Base-by-base conservation (phyloP, 2,113 vertebrate genomes). In the Mola mola region DNA sequence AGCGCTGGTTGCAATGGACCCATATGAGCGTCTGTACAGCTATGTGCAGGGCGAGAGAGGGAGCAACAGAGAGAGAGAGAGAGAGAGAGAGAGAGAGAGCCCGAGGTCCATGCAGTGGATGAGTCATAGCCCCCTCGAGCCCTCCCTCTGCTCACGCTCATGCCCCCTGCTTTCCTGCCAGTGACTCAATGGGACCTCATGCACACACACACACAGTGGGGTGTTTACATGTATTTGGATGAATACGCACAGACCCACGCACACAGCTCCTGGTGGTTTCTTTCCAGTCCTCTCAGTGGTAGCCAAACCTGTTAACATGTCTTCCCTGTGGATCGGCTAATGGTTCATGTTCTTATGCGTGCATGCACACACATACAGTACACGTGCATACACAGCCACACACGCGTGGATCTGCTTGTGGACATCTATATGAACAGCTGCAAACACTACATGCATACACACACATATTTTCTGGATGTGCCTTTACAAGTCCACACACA, bases 51-150 rank as follows among this genome's bases (percentile, higher is more conserved):
- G 42, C 73, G 66, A 51, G 56, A 47, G 25, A 47, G 26, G 4
- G 42, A 50, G 58, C 15, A 37, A 26, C 26, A 53, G 40, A 44
- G 38, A 49, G 34, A 55, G 43, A 11, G 17, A 51, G 52, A 9
- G 20, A 66, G 55, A 2, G 38, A 66, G 50, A 36, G 50, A 66
- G 49, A 62, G 53, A 51, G 44, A 49, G 70, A 83, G 66, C 79
- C 73, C 82, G 67, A 88, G 81, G 78, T 69, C 72, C 81, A 86
- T 85, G 85, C 80, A 71, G 84, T 75, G 64, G 85, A 88, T 90
- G 87, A 90, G 72, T 90, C 89, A 90, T 84, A 78, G 64, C 58
- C 66, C 72, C 69, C 60, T 46, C 64, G 17, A 25, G 22, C 65
- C 60, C 68, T 31, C 69, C 53, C 43, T 51, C 66, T 63, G 48